phyloP scores from a whole-genome alignment of 2,888 invertebrate species.

The Rhyacophila evoluta region DNA sequence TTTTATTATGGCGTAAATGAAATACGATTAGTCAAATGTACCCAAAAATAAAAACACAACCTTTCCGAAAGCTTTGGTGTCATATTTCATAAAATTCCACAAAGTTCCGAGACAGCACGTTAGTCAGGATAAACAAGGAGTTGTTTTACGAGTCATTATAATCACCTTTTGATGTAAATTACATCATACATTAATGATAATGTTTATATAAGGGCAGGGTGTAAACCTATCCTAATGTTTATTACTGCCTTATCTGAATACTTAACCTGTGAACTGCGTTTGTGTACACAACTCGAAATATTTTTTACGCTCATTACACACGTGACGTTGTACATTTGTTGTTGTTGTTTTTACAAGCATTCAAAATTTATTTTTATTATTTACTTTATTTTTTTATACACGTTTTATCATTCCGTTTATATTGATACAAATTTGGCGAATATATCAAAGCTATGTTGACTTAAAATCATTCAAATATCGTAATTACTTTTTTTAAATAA shows the following conservation, averaged over 20 bases:
- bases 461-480: too few relatives aligned
- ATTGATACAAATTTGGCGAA: too few relatives aligned
- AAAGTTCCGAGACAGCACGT: slow-evolving; percentile 15
- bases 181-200: slow-evolving; percentile 24
- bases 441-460: too few relatives aligned
- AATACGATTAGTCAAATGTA: neutral
- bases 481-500: too few relatives aligned
- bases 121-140: slow-evolving; percentile 13
- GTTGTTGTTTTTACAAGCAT: neutral
- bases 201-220: slow-evolving; percentile 24
- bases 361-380: neutral
- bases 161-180: slow-evolving; percentile 24
- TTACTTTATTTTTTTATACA: too few relatives aligned
- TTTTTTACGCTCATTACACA: slow-evolving; percentile 4
- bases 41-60: neutral
- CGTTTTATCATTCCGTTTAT: too few relatives aligned
- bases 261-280: neutral
- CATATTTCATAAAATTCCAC: slow-evolving; percentile 9
- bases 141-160: slow-evolving; percentile 18
- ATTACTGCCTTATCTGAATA: slow-evolving; percentile 5
- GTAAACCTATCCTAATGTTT: slow-evolving; percentile 14
- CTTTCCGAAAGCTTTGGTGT: neutral
- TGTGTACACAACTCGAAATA: neutral
- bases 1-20: neutral
- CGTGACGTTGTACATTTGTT: neutral